Evolutionary conservation across 2,888 invertebrate genomes (phyloP), one percentile per base, ranked within the genome.

Genomic region (Trypoxylon attenuatum): DNA sequence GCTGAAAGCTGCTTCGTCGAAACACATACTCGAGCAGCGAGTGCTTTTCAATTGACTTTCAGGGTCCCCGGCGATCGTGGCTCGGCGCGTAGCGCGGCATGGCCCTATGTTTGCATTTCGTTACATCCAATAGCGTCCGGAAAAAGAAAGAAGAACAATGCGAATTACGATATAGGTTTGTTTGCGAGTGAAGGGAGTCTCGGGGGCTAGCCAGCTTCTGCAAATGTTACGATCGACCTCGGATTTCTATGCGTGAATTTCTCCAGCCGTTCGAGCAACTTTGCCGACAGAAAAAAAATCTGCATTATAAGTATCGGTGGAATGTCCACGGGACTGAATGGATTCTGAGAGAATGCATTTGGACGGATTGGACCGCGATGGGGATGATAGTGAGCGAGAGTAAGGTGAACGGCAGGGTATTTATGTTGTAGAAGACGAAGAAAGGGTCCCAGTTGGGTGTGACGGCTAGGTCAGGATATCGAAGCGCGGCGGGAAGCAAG

Each of bases 111-210:
- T 86, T 87, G 82, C 85, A 83, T 87, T 86, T 86, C 86, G 85
- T 87, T 87, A 86, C 84, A 82, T 86, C 83, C 84, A 83, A 85
- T 84, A 80, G 79, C 73, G 78, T 73, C 69, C 67, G 65, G 71
- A 49, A 54, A 54, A 65, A 77, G 75, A 71, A 73, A 62, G 75
- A 80, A 10, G 84, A 85, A 87, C 85, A 86, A 86, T 85, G 83
- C 78, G 80, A 84, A 84, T 85, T 84, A 84, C 79, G 81, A 86
- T 85, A 84, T 83, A 83, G 83, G 84, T 85, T 87, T 84, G 85
- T 81, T 80, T 80, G 73, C 75, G 76, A 80, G 81, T 77, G 79
- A 71, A 71, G 70, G 63, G 76, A 78, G 46, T 74, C 61, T 63
- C 63, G 61, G 66, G 60, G 62, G 72, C 52, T 49, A 46, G 54